Conservation (phyloP, 2,113 vertebrate genomes). For the Lonchura striata region DNA sequence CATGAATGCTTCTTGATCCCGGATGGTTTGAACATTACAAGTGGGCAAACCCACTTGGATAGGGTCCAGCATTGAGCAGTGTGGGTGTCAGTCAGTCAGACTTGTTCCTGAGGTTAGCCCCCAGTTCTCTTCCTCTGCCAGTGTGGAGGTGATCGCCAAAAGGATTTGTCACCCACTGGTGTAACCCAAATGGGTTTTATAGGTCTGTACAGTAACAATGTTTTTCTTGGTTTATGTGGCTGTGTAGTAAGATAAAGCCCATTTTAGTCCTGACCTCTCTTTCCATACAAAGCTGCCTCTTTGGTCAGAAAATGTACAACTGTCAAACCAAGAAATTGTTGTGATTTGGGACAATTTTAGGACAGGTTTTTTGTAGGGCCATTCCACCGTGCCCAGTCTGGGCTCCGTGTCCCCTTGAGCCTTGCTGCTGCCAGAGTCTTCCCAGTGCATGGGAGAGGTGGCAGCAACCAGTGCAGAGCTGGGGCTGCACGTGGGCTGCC, state of each 20-base stretch:
- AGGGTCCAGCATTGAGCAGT: neutral
- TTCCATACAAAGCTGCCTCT: neutral
- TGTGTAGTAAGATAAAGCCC: neutral
- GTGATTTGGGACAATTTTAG: neutral
- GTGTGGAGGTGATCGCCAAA: rapidly evolving
- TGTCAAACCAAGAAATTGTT: neutral
- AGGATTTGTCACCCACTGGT: neutral
- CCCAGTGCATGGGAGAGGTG: neutral
- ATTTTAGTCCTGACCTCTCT: neutral
- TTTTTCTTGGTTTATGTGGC: neutral
- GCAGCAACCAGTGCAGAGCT: rapidly evolving
- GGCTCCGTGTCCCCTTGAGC: neutral
- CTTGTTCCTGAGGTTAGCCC: neutral
- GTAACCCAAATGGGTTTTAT: neutral
- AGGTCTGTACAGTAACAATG: neutral
- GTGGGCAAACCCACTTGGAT: neutral
- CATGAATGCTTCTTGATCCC: neutral
- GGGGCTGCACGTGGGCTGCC: rapidly evolving
- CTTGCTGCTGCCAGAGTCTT: neutral
- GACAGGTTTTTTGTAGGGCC: neutral
- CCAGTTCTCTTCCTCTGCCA: neutral
- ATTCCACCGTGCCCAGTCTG: rapidly evolving
- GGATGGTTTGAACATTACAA: neutral
- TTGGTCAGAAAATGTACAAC: neutral
- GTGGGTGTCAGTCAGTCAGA: neutral